Evolutionary conservation across 1,140 invertebrate genomes (phyloP).

Genomic region (Euura lappo): DNA sequence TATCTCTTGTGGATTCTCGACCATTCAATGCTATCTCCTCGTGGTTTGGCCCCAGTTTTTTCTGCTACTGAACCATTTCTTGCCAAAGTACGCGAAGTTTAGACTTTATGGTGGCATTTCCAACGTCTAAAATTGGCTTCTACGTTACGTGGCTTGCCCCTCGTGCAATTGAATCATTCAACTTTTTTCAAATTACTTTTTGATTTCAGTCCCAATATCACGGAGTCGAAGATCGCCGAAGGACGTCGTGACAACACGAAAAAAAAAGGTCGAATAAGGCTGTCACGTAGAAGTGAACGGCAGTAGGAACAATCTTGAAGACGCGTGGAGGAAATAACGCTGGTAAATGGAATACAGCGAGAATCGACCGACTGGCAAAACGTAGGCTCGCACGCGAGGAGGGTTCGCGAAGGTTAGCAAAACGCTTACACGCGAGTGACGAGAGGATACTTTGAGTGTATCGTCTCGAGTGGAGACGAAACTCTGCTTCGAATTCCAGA

Average conservation of each 20-base stretch:
- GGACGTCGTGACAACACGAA: no score
- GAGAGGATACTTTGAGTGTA: slow-evolving; percentile 3
- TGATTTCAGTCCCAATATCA: no score
- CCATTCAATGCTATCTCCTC: no score
- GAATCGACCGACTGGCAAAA: not conserved
- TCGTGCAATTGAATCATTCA: no score
- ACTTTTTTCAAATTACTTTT: no score
- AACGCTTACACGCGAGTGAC: slow-evolving; percentile 3
- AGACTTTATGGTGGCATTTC: slow-evolving; percentile 8
- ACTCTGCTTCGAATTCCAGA: not conserved
- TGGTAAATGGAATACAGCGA: not conserved
- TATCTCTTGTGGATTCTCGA: no score
- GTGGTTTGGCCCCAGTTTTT: not conserved
- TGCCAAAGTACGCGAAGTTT: not conserved
- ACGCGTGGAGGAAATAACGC: no score
- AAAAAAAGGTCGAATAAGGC: no score
- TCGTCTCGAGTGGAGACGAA: not conserved
- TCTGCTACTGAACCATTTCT: not conserved
- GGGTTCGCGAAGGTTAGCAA: not conserved
- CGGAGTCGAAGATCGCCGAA: no score
- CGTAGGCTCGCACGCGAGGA: not conserved
- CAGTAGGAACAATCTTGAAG: no score
- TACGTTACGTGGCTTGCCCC: no score
- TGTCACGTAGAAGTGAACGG: no score
- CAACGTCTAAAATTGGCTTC: not conserved